Conservation (phyloP, 2,797 vertebrate species). For the Sparus aurata region DNA sequence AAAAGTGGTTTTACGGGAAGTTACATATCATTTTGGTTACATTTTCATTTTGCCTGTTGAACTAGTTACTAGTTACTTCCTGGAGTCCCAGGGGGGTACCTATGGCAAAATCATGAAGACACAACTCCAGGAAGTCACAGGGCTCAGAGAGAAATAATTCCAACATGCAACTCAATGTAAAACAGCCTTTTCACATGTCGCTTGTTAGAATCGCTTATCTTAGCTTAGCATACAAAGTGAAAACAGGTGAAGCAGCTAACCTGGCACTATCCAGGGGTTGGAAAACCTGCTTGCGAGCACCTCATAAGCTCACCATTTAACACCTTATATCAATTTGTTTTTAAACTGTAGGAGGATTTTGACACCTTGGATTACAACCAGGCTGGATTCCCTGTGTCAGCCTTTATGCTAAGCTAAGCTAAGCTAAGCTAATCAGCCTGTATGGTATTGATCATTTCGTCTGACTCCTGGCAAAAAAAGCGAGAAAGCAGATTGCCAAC, state of each 20-base stretch:
- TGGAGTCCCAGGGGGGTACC: neutral
- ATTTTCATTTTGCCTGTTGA: neutral
- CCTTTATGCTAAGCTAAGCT: conserved; percentile 9
- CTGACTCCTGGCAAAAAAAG: neutral
- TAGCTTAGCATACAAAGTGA: too few relatives aligned
- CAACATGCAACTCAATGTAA: neutral
- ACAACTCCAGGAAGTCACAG: neutral
- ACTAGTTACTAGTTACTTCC: too few relatives aligned
- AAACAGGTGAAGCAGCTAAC: too few relatives aligned
- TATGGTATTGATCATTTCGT: neutral
- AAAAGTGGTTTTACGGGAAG: neutral
- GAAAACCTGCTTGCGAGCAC: too few relatives aligned
- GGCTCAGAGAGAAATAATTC: neutral
- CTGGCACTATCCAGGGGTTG: too few relatives aligned
- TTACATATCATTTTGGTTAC: neutral
- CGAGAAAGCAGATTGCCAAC: neutral
- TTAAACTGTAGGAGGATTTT: neutral
- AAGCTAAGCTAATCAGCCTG: neutral
- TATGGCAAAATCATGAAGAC: too few relatives aligned
- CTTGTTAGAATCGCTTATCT: too few relatives aligned
- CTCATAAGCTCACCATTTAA: too few relatives aligned
- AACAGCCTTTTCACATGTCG: too few relatives aligned
- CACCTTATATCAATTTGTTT: too few relatives aligned
- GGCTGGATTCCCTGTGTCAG: neutral
- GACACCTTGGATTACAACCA: neutral